Percentiles rank a stretch among this genome's conserved stretches.
Evolutionary conservation across 1,140 invertebrate species (phyloP).

Genomic region (Palaemon carinicauda): DNA sequence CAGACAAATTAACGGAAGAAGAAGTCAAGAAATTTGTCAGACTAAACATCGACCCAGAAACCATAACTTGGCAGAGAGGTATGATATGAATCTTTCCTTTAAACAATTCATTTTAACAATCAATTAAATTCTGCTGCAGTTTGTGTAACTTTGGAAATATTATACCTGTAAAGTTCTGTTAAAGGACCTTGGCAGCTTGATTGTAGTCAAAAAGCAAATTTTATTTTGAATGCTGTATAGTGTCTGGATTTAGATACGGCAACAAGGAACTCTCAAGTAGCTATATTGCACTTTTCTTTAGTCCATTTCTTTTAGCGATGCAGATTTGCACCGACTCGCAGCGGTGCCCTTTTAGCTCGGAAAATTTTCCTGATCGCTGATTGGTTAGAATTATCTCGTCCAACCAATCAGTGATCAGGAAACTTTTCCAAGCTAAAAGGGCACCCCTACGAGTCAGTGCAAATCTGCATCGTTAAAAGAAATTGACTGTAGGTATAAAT

Average conservation of each 20-base stretch:
- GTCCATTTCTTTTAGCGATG: no score
- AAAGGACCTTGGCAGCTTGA: neutral
- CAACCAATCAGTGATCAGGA: no score
- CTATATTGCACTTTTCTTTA: no score
- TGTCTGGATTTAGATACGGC: neutral
- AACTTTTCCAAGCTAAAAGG: no score
- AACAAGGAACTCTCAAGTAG: neutral
- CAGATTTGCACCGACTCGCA: no score
- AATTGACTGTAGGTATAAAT: no score
- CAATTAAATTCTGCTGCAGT: neutral
- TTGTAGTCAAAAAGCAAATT: neutral
- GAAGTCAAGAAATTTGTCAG: constrained; percentile 84
- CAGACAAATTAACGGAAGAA: constrained; percentile 79
- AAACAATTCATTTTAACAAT: neutral
- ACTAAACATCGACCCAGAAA: constrained; percentile 88
- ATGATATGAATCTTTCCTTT: neutral
- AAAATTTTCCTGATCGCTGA: no score
- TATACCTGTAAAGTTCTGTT: neutral
- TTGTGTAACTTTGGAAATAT: neutral
- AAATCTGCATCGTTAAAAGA: no score
- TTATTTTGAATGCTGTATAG: neutral
- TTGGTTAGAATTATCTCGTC: no score
- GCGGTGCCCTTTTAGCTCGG: no score
- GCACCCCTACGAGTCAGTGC: no score
- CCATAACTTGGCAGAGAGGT: constrained; percentile 95